Base-by-base conservation (phyloP, 2,113 vertebrate genomes). In the Trichechus manatus region DNA sequence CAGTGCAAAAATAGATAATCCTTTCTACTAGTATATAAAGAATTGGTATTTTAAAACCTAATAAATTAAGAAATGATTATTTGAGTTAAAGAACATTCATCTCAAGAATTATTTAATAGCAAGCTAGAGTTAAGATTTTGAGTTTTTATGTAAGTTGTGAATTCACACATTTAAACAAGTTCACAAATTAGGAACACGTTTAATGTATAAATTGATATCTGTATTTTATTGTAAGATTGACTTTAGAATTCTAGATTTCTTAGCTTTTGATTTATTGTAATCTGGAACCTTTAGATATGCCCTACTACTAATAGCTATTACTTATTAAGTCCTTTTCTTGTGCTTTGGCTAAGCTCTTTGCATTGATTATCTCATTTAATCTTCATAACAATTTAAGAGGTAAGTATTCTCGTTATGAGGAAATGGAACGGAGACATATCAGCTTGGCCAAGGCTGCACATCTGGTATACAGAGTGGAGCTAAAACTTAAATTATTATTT, bases 321-420 rank as follows among this genome's bases (percentile, higher is more conserved):
- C 25, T 75, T 85, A 64, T 91, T 96, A 91, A 86, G 36, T 95
- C 53, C 42, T 95, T 97, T 91, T 14, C 27, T 50, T 96, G 72
- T 85, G 6, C 25, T 91, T 25, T 96, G 72, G 61, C 39, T 95
- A 63, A 97, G 25, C 25, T 79, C 56, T 96, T 93, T 91, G 36
- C 50, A 25, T 93, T 90, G 63, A 83, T 94, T 88, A 85, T 94
- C 56, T 81, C 31, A 79, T 83, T 97, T 92, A 93, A 74, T 95
- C 17, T 96, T 93, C 91, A 29, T 31, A 84, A 70, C n/a, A 83
- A 89, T 27, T 0, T 85, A 53, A 93, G 29, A 72, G 27, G 61
- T 93, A 82, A 86, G n/a, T 81, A 84, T 91, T 93, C 42, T 79
- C 20, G 63, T 92, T 95, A 84, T 89, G 91, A 92, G 27, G 27